Evolutionary conservation across 2,888 invertebrate genomes (phyloP).

Genomic region (Piscicola geometra): DNA sequence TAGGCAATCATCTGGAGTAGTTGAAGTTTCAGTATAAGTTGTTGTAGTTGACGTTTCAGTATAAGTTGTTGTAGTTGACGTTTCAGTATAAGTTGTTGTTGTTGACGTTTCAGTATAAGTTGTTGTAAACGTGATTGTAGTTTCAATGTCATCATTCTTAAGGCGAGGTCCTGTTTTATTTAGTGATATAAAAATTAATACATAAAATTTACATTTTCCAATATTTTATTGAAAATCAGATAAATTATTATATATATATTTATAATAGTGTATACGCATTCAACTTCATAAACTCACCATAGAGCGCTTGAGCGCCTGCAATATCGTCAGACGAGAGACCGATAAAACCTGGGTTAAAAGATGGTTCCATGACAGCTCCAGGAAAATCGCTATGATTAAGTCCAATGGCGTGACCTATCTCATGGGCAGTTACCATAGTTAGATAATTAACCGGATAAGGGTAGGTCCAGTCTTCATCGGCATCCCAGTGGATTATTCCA

Average conservation of each 20-base stretch:
- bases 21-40: background rate
- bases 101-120: too few relatives aligned
- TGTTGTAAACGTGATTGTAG: background rate
- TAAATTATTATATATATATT: background rate
- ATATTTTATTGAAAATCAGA: background rate
- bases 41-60: background rate
- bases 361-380: slow-evolving; percentile 54
- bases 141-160: too few relatives aligned
- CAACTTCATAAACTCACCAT: slow-evolving; percentile 47
- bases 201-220: too few relatives aligned
- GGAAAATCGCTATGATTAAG: slow-evolving; percentile 52
- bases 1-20: background rate
- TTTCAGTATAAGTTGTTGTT: background rate
- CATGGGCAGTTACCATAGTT: slow-evolving; percentile 53
- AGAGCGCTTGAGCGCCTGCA: slow-evolving; percentile 50
- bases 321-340: slow-evolving; percentile 50
- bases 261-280: background rate
- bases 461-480: slow-evolving; percentile 52
- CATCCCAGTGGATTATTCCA: slow-evolving; percentile 55
- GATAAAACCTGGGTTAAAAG: slow-evolving; percentile 51
- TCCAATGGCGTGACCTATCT: slow-evolving; percentile 55
- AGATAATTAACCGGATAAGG: slow-evolving; percentile 47
- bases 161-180: too few relatives aligned
- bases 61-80: background rate
- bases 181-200: too few relatives aligned